phyloP scores from a whole-genome alignment of 2,797 vertebrate species.

The Decapterus maruadsi region DNA sequence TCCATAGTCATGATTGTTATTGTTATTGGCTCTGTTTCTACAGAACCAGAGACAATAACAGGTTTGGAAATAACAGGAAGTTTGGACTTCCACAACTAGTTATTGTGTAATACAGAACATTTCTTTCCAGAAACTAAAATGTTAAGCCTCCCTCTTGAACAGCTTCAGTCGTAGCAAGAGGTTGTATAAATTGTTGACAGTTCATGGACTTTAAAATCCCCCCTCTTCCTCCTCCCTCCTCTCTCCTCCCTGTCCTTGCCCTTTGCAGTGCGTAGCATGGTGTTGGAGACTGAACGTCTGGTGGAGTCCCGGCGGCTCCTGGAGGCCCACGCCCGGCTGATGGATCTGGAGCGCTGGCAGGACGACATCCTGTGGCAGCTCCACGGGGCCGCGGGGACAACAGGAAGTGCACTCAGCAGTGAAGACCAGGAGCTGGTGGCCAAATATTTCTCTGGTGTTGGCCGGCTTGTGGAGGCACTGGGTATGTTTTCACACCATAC shows the following conservation, averaged over 20 bases:
- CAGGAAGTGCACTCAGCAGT: conserved; percentile 64
- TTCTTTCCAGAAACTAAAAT: not conserved
- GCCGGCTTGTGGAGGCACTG: conserved; percentile 89
- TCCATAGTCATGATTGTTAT: not conserved
- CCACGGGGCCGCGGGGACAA: conserved; percentile 60
- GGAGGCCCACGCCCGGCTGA: conserved; percentile 92
- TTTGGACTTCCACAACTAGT: not conserved
- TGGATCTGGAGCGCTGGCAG: conserved; percentile 92
- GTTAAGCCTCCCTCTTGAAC: not conserved
- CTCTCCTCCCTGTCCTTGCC: conserved; percentile 20
- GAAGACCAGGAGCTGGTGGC: conserved; percentile 85
- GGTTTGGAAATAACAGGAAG: not conserved
- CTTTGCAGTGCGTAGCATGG: conserved; percentile 84
- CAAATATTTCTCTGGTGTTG: conserved; percentile 90
- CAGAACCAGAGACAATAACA: not conserved
- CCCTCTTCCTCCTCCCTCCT: not conserved
- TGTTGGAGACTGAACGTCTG: conserved; percentile 87
- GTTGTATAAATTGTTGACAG: conserved; percentile 12
- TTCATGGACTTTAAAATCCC: not conserved
- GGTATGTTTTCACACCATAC: conserved; percentile 60
- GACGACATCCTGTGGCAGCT: conserved; percentile 91
- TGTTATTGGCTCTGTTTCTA: too few relatives aligned
- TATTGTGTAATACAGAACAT: not conserved
- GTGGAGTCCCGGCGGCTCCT: conserved; percentile 88
- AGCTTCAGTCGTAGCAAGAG: not conserved